Base-by-base conservation (phyloP, 1,140 invertebrate species). In the Diorhabda carinulata region DNA sequence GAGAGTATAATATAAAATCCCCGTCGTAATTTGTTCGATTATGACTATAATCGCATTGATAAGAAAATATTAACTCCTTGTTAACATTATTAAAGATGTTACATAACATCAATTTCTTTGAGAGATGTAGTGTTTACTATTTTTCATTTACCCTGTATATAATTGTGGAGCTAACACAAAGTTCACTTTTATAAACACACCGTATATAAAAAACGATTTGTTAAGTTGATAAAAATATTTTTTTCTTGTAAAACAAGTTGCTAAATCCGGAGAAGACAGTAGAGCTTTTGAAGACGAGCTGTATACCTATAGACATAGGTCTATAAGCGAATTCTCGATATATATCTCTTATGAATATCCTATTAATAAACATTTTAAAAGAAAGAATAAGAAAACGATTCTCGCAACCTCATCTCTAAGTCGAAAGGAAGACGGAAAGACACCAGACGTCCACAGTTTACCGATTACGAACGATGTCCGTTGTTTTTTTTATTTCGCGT, bases 351-450 rank as follows among this genome's bases (percentile, higher is more conserved):
- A 62, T 62, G 61, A 62, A 62, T 62, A 62, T n/a, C 61, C 61
- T 62, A 62, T 62, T 62, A 62, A 62, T 62, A 62, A 62, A 62
- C 61, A 62, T 62, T 52, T 52, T 43, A 62, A 41, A 43, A 62
- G 61, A 62, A 42, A 62, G 61, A 62, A 62, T 62, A 62, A 52
- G 47, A 52, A 52, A 52, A 52, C n/a, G n/a, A 52, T 0, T 52
- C n/a, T 25, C 25, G n/a, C 3, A 6, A n/a, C 6, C 47, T 52
- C 47, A 52, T 52, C 8, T 43, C 61, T 8, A 7, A 10, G 42
- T 62, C 61, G 61, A 62, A 62, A 62, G 44, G 61, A 62, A 47
- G 61, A 62, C 61, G 61, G 61, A 62, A 62, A 62, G 61, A 62
- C 61, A 62, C 61, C 61, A 62, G 61, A 62, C 61, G 43, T 62